These are phyloP conservation scores for Ailuropoda melanoleuca DNA, from an alignment of 2,113 vertebrate species.

Conservation along the genomic window DNA sequence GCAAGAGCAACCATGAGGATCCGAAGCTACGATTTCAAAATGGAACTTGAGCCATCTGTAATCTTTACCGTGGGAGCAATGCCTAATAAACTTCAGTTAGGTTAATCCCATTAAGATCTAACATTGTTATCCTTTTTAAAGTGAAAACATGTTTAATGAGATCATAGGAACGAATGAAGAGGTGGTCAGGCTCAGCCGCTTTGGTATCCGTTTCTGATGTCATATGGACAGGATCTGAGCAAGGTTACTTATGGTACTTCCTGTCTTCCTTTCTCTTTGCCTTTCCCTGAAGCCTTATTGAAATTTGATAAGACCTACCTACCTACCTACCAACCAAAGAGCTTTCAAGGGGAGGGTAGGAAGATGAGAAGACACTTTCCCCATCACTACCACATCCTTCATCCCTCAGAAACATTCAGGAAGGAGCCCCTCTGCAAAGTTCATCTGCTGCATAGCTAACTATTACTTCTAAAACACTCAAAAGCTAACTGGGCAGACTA, in stretches of 20 bases:
- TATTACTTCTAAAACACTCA: not conserved
- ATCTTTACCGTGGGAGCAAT: constrained; percentile 49
- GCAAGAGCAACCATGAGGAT: not conserved
- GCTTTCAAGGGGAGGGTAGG: not conserved
- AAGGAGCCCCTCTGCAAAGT: not conserved
- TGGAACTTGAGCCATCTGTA: constrained; percentile 4
- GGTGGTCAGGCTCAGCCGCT: not conserved
- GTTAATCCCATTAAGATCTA: constrained; percentile 66
- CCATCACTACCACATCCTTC: not conserved
- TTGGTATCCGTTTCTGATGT: constrained; percentile 6
- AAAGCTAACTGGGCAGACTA: not conserved
- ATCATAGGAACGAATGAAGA: not conserved
- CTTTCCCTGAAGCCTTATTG: not conserved
- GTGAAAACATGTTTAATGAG: constrained; percentile 72
- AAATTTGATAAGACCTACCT: not conserved
- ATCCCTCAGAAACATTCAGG: not conserved
- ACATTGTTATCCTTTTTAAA: constrained; percentile 59
- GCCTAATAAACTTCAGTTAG: constrained; percentile 56
- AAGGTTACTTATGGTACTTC: not conserved
- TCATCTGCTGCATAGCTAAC: not conserved
- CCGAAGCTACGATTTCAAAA: not conserved
- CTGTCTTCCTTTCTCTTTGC: not conserved
- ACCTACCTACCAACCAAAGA: not conserved
- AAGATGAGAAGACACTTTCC: not conserved
- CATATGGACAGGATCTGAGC: not conserved